Evolutionary conservation across 2,888 invertebrate genomes (phyloP).

Genomic region (Physocephala rufipes): DNA sequence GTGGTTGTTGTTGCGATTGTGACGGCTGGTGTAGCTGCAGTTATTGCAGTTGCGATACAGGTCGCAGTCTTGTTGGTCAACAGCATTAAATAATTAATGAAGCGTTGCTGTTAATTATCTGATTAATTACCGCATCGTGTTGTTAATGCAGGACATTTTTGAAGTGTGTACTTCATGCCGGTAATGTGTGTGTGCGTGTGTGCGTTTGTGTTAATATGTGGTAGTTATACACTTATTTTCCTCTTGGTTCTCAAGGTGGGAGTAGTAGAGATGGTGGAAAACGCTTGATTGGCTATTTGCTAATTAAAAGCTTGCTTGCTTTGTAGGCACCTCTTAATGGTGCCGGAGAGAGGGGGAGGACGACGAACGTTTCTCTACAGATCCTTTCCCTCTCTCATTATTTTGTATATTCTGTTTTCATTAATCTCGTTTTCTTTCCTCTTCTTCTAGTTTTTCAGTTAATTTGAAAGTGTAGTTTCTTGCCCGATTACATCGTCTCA

Average conservation of each 20-base stretch:
- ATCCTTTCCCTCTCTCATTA: neutral
- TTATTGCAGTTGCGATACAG: constrained; percentile 23
- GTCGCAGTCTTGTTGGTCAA: constrained; percentile 43
- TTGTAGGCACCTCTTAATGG: neutral
- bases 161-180: constrained; percentile 30
- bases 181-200: constrained; percentile 12
- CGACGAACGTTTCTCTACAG: too few species aligned
- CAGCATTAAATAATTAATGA: constrained; percentile 65
- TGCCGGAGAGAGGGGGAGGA: neutral
- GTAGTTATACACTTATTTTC: constrained; percentile 43
- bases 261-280: constrained; percentile 50
- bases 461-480: constrained; percentile 5
- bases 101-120: constrained; percentile 66
- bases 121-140: constrained; percentile 63
- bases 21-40: neutral
- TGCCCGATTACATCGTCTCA: constrained; percentile 7
- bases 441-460: neutral
- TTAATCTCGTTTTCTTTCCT: neutral
- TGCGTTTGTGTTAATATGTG: constrained; percentile 43
- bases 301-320: constrained; percentile 52
- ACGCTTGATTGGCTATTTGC: constrained; percentile 43
- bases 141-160: constrained; percentile 13
- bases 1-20: neutral
- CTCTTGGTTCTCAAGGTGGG: constrained; percentile 50
- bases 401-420: neutral